Conservation (phyloP, 2,797 vertebrate genomes). For the Paguma larvata region DNA sequence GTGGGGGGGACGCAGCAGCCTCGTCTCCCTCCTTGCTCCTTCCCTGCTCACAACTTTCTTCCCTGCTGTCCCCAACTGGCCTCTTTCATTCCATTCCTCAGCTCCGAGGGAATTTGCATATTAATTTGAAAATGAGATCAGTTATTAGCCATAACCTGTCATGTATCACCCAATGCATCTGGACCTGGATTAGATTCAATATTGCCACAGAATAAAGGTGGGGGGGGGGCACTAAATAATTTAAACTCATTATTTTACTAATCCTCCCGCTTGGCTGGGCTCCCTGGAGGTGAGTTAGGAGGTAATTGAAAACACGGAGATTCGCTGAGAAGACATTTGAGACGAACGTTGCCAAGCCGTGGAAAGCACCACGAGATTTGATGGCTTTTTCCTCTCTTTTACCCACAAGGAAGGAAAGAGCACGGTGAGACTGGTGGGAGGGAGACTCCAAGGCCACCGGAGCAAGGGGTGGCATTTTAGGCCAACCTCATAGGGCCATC, state of each 20-base stretch:
- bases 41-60: background rate
- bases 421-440: fast-evolving
- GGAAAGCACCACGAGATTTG: conserved; percentile 11
- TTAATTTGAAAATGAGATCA: conserved; percentile 85
- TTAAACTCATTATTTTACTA: conserved; percentile 89
- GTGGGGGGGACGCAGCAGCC: background rate
- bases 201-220: conserved; percentile 74
- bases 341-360: conserved; percentile 74
- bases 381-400: conserved; percentile 72
- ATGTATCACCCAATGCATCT: conserved; percentile 81
- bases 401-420: conserved; percentile 67
- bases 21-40: background rate
- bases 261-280: conserved; percentile 85
- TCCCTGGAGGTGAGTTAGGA: conserved; percentile 88
- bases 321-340: conserved; percentile 85
- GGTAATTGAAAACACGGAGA: conserved; percentile 89
- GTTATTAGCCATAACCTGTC: conserved; percentile 81
- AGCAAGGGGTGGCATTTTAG: background rate
- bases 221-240: conserved; percentile 79
- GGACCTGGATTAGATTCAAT: conserved; percentile 85
- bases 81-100: conserved; percentile 28
- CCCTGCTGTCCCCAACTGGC: background rate
- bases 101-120: conserved; percentile 77
- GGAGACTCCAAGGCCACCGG: too few species aligned
- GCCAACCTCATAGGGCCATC: fast-evolving